A percentile compares a stretch with the other conserved stretches of the same genome.
Conservation (phyloP, 2,113 vertebrate genomes). For the Cephalopterus ornatus region DNA sequence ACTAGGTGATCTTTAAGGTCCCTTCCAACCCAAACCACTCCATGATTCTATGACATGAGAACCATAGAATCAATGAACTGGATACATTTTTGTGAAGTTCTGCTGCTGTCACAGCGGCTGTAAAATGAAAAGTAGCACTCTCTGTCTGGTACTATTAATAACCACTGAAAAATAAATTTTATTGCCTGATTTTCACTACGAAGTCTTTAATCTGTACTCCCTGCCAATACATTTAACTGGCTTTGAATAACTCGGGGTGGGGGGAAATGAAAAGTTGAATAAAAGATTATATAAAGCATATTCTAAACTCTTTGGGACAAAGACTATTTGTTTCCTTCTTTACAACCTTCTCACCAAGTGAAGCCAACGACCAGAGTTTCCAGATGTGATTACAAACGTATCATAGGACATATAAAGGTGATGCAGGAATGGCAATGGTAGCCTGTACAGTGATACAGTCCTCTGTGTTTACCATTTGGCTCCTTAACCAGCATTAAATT, state of each 20-base stretch:
- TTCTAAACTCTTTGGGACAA: background rate
- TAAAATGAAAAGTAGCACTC: background rate
- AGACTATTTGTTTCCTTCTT: background rate
- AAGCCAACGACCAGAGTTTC: background rate
- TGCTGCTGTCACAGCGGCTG: background rate
- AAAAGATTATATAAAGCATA: background rate
- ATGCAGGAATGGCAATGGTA: background rate
- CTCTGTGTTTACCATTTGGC: background rate
- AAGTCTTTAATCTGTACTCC: background rate
- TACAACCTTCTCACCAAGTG: fast-evolving
- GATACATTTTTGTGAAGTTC: background rate
- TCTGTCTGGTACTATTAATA: background rate
- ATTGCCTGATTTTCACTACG: background rate
- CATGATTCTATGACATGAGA: background rate
- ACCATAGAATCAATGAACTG: background rate
- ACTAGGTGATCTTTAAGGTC: background rate
- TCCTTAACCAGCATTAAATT: background rate
- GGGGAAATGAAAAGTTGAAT: background rate
- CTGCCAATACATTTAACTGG: background rate
- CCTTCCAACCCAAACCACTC: background rate
- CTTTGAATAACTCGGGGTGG: background rate
- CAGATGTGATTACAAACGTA: background rate
- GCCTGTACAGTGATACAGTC: background rate
- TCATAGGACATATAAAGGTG: background rate
- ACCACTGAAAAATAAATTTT: background rate